Conservation (phyloP, 2,113 vertebrate species). For the Bos indicus region DNA sequence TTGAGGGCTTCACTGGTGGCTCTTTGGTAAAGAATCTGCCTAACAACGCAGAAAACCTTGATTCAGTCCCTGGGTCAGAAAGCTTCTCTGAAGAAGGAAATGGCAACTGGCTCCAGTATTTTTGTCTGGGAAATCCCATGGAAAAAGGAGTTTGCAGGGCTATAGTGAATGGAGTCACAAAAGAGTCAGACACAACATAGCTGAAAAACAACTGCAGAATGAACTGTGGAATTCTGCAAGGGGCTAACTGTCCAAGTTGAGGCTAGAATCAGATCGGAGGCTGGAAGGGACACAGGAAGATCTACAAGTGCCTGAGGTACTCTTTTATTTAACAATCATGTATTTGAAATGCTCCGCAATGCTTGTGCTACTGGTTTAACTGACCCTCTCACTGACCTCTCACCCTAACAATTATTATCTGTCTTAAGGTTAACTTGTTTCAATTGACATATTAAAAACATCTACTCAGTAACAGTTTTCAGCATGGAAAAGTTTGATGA, state of each 20-base stretch:
- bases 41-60: not conserved
- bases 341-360: not conserved
- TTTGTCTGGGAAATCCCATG: not conserved
- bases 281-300: not conserved
- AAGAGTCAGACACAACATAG: not conserved
- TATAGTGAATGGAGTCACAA: not conserved
- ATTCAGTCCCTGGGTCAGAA: not conserved
- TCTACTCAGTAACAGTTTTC: not conserved
- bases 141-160: not conserved
- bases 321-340: not conserved
- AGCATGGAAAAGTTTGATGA: not conserved
- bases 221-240: not conserved
- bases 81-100: not conserved
- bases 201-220: not conserved
- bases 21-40: not conserved
- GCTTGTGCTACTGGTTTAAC: no score
- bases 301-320: not conserved
- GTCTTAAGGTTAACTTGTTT: not conserved
- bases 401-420: not conserved
- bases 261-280: not conserved
- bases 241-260: not conserved
- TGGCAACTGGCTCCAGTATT: not conserved
- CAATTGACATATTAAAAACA: not conserved
- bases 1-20: not conserved
- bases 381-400: not conserved